Evolutionary conservation across 2,797 vertebrate genomes (phyloP), one percentile per base, ranked within the genome.

Genomic region (Brachyalestes nurse): DNA sequence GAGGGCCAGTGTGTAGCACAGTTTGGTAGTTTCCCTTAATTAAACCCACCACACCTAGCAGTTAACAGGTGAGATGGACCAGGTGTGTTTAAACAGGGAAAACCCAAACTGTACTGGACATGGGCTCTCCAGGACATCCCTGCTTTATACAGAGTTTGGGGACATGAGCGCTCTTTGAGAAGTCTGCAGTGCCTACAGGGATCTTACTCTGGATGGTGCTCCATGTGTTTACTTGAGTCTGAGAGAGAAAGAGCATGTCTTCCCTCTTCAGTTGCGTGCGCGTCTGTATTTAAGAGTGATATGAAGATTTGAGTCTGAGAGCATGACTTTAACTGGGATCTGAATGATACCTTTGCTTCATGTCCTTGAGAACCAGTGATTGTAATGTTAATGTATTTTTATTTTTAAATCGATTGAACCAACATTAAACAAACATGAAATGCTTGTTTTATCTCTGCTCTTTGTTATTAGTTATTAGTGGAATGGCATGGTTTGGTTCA

Each of bases 141-240:
- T 34, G 34, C 34, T 34, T 34, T 34, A 34, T 2, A 34, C 5
- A 34, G 40, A 51, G 13, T 23, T 40, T 25, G 42, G 71, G 25
- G 75, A 21, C 67, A 61, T 40, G 49, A 71, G 60, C 80, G 78
- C 28, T 21, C 21, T 74, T 60, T 66, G 53, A 58, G 65, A 71
- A 69, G 67, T 55, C 65, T 75, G 51, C 42, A 51, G 65, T 72
- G 47, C 57, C 66, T 66, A 21, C 69, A 38, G 57, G 69, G 80
- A 81, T 83, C 78, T 87, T 84, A 80, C 69, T 65, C 49, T 74
- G 60, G n/a, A 73, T 77, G 77, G 72, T 84, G 82, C 78, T 83
- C 28, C 38, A 72, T 25, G 19, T 53, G 69, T 69, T 38, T 58
- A 49, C 62, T 71, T 51, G 58, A 71, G n/a, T 70, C 25, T 79